Base-by-base conservation (phyloP, 2,113 vertebrate genomes). In the Anguilla japonica region DNA sequence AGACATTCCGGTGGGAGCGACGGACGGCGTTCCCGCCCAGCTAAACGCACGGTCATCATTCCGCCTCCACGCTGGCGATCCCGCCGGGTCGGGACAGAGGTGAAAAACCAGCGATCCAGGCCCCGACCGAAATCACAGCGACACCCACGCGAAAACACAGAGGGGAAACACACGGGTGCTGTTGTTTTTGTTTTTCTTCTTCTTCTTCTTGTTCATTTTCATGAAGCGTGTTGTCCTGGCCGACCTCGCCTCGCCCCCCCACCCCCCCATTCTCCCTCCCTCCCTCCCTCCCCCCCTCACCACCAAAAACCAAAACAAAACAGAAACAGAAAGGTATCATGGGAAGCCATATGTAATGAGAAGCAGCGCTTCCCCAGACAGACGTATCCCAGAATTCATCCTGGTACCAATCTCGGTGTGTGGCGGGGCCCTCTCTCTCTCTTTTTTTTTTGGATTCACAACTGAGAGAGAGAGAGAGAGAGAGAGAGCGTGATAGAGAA, bases 301-400 rank as follows among this genome's bases (percentile, higher is more conserved):
- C 50, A 29, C 89, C 84, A 63, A 85, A 53, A 84, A 86, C 79
- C 85, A 85, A 88, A 86, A 83, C 43, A 46, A 82, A 20, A 87
- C 8, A 39, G 84, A 83, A 89, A 86, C 85, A 87, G 86, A 80
- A 53, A 85, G 82, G 20, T 87, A n/a, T 56, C 87, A 81, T 78
- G 26, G 63, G 67, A 79, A 82, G 75, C 87, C 60, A 41, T 86
- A 67, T 56, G 57, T 83, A 89, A 88, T 89, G 79, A 86, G 85
- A 92, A 88, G 83, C 89, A 91, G 75, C 53, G 78, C 87, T 46
- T 60, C 83, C 53, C 34, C 60, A 60, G 84, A 83, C 41, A 75
- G 83, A 67, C 34, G 34, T 86, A 80, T 86, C 87, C 85, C 78
- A 50, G 81, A 83, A 86, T 84, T 81, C 81, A 34, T 83, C 56